Percentiles rank a stretch among this genome's conserved stretches.
Evolutionary conservation across 2,797 vertebrate genomes (phyloP).

Genomic region (Falco peregrinus): DNA sequence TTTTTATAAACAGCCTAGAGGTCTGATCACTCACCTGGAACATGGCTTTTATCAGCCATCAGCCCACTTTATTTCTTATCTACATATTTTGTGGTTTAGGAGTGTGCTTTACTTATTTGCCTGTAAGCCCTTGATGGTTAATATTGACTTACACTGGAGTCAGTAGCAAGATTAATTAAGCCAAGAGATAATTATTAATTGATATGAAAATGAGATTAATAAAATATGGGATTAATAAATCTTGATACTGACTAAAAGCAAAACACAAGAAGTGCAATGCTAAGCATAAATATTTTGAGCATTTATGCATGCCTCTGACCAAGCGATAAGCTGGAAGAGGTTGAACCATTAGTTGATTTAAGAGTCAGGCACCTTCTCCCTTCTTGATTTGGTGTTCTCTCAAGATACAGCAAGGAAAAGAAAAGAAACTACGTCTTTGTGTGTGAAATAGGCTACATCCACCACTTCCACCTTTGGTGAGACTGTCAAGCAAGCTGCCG

Average conservation of each 20-base stretch:
- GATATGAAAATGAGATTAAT: constrained; percentile 67
- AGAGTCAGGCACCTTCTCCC: neutral
- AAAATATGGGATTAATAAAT: constrained; percentile 70
- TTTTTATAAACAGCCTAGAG: neutral
- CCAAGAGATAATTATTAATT: constrained; percentile 66
- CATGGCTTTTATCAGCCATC: neutral
- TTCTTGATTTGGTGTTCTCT: neutral
- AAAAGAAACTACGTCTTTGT: neutral
- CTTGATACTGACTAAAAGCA: constrained; percentile 60
- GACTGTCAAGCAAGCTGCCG: neutral
- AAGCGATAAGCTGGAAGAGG: neutral
- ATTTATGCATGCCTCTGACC: neutral
- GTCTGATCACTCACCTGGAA: constrained; percentile 29
- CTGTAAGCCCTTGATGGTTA: neutral
- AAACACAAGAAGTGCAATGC: constrained; percentile 18
- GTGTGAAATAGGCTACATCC: neutral
- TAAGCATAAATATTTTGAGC: constrained; percentile 32
- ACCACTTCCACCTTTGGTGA: neutral
- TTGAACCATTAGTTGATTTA: neutral
- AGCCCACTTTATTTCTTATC: neutral
- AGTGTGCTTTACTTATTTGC: neutral
- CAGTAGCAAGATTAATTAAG: constrained; percentile 70
- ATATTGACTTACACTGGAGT: constrained; percentile 41
- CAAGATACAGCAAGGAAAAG: neutral
- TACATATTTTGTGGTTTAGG: neutral